Conservation (phyloP, 2,888 invertebrate species). For the Hypomecis atomaria region DNA sequence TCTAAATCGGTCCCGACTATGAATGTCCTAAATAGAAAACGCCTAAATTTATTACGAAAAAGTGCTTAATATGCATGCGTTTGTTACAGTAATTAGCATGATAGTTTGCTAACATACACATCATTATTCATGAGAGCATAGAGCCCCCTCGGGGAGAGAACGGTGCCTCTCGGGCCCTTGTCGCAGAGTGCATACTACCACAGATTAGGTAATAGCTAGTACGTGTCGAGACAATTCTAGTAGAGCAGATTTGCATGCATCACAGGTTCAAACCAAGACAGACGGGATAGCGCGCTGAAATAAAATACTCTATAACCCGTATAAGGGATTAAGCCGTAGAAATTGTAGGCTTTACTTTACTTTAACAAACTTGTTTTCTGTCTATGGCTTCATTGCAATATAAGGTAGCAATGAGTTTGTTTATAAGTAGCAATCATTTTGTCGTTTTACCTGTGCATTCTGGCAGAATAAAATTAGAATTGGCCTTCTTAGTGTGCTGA, state of each 20-base stretch:
- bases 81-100: constrained; percentile 29
- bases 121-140: constrained; percentile 31
- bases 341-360: too few relatives aligned
- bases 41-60: background rate
- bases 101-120: constrained; percentile 31
- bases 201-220: constrained; percentile 31
- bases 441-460: too few relatives aligned
- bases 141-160: constrained; percentile 23
- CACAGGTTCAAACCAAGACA: constrained; percentile 42
- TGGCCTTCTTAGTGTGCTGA: too few relatives aligned
- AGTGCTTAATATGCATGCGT: constrained; percentile 9
- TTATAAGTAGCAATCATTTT: background rate
- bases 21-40: background rate
- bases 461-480: too few relatives aligned
- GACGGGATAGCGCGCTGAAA: constrained; percentile 26
- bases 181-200: constrained; percentile 28
- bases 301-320: background rate
- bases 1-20: background rate
- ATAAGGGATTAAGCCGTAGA: background rate
- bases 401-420: background rate
- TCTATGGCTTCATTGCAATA: constrained; percentile 7
- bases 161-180: constrained; percentile 24
- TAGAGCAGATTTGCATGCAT: constrained; percentile 57
- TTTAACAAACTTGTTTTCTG: constrained; percentile 7
- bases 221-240: constrained; percentile 41